Conservation (phyloP, 2,113 vertebrate species). For the Actinemys pallida region DNA sequence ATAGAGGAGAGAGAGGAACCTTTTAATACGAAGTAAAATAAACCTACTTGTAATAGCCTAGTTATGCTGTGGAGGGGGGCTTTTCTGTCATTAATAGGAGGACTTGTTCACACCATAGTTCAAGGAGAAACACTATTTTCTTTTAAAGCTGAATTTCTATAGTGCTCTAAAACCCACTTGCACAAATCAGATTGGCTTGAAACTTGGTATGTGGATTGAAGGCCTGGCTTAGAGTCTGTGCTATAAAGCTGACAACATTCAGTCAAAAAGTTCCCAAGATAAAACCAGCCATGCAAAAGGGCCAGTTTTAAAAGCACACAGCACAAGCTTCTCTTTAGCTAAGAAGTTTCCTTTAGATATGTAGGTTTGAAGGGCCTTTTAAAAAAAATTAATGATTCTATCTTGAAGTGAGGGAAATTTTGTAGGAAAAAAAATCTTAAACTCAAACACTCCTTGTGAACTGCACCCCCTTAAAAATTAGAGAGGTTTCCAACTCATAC, state of each 20-base stretch:
- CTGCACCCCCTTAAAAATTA: not conserved
- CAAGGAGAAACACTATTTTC: not conserved
- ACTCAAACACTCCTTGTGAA: not conserved
- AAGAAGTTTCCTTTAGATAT: not conserved
- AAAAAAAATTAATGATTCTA: not conserved
- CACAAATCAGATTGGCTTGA: not conserved
- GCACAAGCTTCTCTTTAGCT: not conserved
- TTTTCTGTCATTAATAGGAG: not conserved
- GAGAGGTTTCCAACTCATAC: constrained; percentile 25
- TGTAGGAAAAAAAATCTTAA: not conserved
- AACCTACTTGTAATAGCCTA: not conserved
- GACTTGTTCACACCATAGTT: not conserved
- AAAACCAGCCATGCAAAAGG: not conserved
- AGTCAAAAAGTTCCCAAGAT: not conserved
- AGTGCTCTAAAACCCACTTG: not conserved
- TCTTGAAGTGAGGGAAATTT: not conserved
- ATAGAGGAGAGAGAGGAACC: not conserved
- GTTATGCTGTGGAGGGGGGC: not conserved
- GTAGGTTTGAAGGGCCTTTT: not conserved
- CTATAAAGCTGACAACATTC: not conserved
- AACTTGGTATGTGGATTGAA: not conserved
- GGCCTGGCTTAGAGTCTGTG: not conserved
- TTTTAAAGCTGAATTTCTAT: not conserved
- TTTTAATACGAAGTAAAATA: not conserved
- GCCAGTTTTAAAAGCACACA: not conserved